Conservation (phyloP, 2,113 vertebrate species). For the Cyphomyrus discorhynchus region DNA sequence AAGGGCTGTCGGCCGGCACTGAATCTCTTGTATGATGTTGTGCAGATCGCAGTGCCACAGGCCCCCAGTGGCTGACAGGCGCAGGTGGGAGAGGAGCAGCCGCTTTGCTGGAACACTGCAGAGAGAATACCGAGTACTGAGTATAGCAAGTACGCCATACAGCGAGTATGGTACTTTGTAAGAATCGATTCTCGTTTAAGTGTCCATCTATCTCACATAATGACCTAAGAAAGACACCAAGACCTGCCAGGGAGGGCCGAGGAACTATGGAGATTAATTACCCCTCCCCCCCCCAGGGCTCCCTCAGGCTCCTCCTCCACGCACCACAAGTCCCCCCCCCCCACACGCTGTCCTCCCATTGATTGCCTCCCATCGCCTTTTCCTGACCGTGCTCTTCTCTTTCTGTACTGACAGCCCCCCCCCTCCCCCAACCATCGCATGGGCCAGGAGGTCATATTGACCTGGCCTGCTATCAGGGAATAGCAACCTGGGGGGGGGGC, state of each 20-base stretch:
- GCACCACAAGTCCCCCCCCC: neutral
- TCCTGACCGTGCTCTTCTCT: neutral
- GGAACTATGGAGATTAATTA: conserved; percentile 23
- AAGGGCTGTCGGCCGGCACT: neutral
- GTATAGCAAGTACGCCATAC: neutral
- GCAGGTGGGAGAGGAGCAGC: neutral
- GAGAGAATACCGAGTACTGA: neutral
- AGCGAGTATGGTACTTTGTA: neutral
- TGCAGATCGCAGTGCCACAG: neutral
- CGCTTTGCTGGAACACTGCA: neutral
- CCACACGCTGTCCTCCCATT: neutral
- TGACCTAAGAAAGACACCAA: neutral
- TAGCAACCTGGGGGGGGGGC: neutral
- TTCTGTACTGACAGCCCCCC: neutral
- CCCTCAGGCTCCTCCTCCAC: neutral
- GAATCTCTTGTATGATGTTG: neutral
- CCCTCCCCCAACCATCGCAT: neutral
- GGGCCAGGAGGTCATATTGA: neutral
- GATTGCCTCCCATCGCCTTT: neutral
- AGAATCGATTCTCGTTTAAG: neutral
- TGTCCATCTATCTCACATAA: neutral
- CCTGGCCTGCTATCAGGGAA: neutral
- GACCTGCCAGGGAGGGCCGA: neutral
- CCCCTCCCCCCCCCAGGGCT: neutral
- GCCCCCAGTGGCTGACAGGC: neutral